Percentiles rank a stretch among this genome's conserved stretches.
These are phyloP conservation scores for Sebastes alutus DNA, from an alignment of 2,797 vertebrate genomes.

Conservation along the genomic window DNA sequence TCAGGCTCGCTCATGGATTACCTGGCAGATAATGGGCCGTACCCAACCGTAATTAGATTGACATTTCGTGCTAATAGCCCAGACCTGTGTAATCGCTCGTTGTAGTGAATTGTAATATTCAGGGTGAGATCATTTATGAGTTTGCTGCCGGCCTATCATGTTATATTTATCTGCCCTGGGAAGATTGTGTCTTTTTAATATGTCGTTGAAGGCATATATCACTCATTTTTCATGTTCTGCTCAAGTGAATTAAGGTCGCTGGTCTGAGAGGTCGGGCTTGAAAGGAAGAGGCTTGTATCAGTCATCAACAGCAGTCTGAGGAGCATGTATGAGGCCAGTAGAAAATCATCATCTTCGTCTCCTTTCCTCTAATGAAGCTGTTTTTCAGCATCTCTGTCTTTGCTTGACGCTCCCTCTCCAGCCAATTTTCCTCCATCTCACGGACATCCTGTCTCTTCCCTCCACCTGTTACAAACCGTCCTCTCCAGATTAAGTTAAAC, in stretches of 20 bases:
- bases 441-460: not conserved
- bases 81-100: slow-evolving; percentile 62
- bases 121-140: slow-evolving; percentile 52
- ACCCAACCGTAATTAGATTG: slow-evolving; percentile 73
- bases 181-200: slow-evolving; percentile 32
- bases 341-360: not conserved
- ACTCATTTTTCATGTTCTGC: not conserved
- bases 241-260: not conserved
- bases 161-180: slow-evolving; percentile 35
- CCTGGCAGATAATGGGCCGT: slow-evolving; percentile 61
- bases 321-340: not conserved
- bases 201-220: not conserved
- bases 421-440: slow-evolving; percentile 8
- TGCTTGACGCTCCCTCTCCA: not conserved
- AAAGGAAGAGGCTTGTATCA: not conserved
- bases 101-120: slow-evolving; percentile 65
- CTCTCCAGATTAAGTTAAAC: slow-evolving; percentile 12
- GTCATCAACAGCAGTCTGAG: not conserved
- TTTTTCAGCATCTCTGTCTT: not conserved
- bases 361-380: not conserved
- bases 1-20: slow-evolving; percentile 48
- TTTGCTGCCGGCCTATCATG: slow-evolving; percentile 11
- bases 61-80: slow-evolving; percentile 72
- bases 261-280: not conserved
- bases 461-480: not conserved